Evolutionary conservation across 2,113 vertebrate genomes (phyloP).

Genomic region (Pollimyrus isidori): DNA sequence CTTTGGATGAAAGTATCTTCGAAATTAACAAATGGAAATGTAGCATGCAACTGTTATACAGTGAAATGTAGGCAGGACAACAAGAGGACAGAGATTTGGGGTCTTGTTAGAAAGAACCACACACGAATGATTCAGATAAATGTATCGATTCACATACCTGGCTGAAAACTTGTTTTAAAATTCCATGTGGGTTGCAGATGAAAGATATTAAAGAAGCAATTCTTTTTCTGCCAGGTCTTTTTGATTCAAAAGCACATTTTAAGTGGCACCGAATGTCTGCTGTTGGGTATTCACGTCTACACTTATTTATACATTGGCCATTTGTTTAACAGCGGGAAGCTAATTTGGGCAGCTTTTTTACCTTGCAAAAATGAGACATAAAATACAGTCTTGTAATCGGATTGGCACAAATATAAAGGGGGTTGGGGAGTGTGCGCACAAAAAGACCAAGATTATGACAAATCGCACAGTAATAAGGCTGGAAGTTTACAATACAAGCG

Average conservation of each 20-base stretch:
- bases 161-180: background rate
- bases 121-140: background rate
- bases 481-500: slow-evolving; percentile 8
- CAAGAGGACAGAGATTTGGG: background rate
- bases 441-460: background rate
- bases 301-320: background rate
- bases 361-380: background rate
- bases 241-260: slow-evolving; percentile 3
- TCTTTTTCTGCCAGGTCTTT: background rate
- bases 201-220: background rate
- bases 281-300: background rate
- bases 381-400: background rate
- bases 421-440: background rate
- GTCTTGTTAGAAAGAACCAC: background rate
- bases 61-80: background rate
- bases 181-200: background rate
- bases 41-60: background rate
- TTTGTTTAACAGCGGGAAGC: background rate
- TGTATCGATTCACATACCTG: background rate
- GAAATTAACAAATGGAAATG: background rate
- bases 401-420: background rate
- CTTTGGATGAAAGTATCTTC: background rate
- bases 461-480: background rate
- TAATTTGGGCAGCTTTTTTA: slow-evolving; percentile 1
- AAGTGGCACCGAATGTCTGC: background rate